These are phyloP conservation scores for Amblyjoppa proteus DNA, from an alignment of 2,888 invertebrate genomes.

Conservation along the genomic window DNA sequence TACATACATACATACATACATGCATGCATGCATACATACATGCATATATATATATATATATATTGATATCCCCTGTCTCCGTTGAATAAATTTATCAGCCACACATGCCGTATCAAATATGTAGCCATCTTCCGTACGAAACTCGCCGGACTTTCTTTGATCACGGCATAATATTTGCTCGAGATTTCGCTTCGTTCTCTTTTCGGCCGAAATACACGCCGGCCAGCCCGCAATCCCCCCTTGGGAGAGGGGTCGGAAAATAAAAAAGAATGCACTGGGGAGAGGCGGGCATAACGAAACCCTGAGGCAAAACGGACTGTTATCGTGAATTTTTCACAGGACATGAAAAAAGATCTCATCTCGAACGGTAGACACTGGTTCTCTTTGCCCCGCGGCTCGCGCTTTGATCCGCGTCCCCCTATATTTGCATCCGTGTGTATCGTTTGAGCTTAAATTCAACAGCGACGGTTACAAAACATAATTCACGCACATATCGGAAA, in stretches of 20 bases:
- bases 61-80: not conserved
- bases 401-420: too few species aligned
- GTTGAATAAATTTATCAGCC: slow-evolving; percentile 12
- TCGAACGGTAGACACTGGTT: too few species aligned
- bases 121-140: slow-evolving; percentile 52
- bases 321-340: too few species aligned
- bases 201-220: slow-evolving; percentile 36
- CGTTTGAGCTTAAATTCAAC: slow-evolving; percentile 37
- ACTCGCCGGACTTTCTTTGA: slow-evolving; percentile 61
- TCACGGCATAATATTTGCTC: slow-evolving; percentile 64
- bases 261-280: not conserved
- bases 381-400: too few species aligned
- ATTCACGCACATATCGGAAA: not conserved
- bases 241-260: slow-evolving; percentile 26
- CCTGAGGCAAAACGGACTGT: too few species aligned
- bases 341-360: too few species aligned
- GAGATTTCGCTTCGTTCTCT: slow-evolving; percentile 54
- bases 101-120: slow-evolving; percentile 47
- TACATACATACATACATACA: too few species aligned
- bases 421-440: slow-evolving; percentile 10
- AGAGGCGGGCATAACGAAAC: too few species aligned
- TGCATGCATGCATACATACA: too few species aligned
- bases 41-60: slow-evolving; percentile 51
- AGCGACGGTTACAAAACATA: not conserved
- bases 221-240: not conserved